Evolutionary conservation across 1,140 invertebrate genomes (phyloP), one percentile per base, ranked within the genome.

Genomic region (Augochlora pura): DNA sequence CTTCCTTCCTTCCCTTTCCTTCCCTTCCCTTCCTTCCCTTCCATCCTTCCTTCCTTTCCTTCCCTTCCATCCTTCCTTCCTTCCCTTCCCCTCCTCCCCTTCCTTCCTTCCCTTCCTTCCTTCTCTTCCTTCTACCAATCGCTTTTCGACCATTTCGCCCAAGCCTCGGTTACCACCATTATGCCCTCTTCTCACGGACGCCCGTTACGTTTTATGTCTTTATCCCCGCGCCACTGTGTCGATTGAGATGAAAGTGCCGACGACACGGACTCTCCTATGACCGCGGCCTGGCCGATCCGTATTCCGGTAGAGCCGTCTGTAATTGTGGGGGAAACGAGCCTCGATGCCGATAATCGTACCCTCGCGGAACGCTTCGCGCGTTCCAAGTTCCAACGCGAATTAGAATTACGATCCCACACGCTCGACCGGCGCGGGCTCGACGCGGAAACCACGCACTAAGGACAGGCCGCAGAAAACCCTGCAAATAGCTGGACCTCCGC

Each of bases 161-260:
- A 25, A 80, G 64, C 67, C 60, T 69, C 49, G 67, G 32, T 4
- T 32, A 32, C 67, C 74, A 70, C 83, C 73, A 86, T 87, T 86
- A 86, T 86, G 79, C 82, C 77, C 80, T 88, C 86, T 62, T 70
- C 89, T 90, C 82, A 82, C 78, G 77, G 74, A 87, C 82, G 80
- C 83, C 88, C 88, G 89, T 90, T 90, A 90, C 88, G 88, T 88
- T 91, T 91, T 91, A 91, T 91, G 89, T 91, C 89, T 91, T 90
- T 90, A 91, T 91, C 81, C 85, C 81, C 80, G 77, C 83, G 84
- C 72, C 71, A 78, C 71, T 80, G 80, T 78, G 80, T 82, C 84
- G 84, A 86, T 86, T 85, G 70, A 87, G 86, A 90, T 84, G 81
- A 91, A 86, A 89, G 80, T 60, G 75, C 62, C 80, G 79, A 86